A percentile compares a stretch with the other conserved stretches of the same genome.
Evolutionary conservation across 2,113 vertebrate genomes (phyloP).

Genomic region (Xyrauchen texanus): DNA sequence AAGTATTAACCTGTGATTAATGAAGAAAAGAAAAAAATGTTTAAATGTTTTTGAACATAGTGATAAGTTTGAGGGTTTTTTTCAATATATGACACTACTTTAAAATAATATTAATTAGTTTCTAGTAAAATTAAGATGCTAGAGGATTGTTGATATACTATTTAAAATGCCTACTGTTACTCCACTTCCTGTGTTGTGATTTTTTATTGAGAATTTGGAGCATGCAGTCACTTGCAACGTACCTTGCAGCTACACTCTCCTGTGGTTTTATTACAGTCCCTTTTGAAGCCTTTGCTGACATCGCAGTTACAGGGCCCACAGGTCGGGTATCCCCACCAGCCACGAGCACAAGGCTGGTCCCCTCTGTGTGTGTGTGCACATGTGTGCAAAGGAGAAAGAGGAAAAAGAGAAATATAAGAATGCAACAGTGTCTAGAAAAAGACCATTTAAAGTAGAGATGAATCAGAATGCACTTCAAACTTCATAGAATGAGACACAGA

Average conservation of each 20-base stretch:
- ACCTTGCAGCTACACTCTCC: conserved; percentile 88
- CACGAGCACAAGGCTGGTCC: conserved; percentile 82
- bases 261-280: conserved; percentile 87
- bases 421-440: too few species aligned
- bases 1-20: too few species aligned
- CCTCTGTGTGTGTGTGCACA: conserved; percentile 65
- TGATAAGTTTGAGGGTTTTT: too few species aligned
- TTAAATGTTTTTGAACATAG: too few species aligned
- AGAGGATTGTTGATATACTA: neutral
- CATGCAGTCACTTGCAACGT: conserved; percentile 29
- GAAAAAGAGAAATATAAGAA: too few species aligned
- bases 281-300: conserved; percentile 81
- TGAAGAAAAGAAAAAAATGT: too few species aligned
- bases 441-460: too few species aligned
- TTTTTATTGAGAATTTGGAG: neutral
- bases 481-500: too few species aligned
- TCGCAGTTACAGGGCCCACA: conserved; percentile 88
- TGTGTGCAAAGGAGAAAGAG: conserved; percentile 1
- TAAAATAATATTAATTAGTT: too few species aligned
- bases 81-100: too few species aligned
- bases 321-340: conserved; percentile 87
- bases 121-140: too few species aligned
- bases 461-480: too few species aligned
- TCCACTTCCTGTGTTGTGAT: neutral
- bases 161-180: neutral